phyloP scores from a whole-genome alignment of 2,888 invertebrate genomes.

The Dusona sp. region DNA sequence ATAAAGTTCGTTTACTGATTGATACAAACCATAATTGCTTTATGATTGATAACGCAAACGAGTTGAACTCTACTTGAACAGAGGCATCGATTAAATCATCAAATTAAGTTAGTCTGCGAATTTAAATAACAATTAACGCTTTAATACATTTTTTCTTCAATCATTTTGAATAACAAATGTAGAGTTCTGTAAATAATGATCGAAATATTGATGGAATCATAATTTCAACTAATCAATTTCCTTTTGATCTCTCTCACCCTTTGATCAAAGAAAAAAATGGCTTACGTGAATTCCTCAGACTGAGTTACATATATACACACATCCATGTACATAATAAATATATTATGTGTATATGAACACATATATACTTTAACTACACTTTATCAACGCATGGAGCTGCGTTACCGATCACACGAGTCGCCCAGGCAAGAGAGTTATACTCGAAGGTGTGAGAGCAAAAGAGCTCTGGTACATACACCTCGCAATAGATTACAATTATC shows the following conservation, averaged over 20 bases:
- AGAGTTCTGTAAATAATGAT: background rate
- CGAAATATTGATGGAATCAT: constrained; percentile 4
- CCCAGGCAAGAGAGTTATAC: constrained; percentile 25
- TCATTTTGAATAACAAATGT: background rate
- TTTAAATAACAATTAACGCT: background rate
- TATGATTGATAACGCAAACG: background rate
- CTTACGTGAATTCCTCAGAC: constrained; percentile 38
- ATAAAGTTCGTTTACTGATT: constrained; percentile 41
- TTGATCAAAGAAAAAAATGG: constrained; percentile 20
- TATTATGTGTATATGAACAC: constrained; percentile 57
- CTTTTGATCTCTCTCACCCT: constrained; percentile 9
- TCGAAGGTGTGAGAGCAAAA: constrained; percentile 42
- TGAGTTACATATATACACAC: constrained; percentile 15
- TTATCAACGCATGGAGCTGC: constrained; percentile 76
- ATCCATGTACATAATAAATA: constrained; percentile 36
- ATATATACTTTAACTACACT: constrained; percentile 68
- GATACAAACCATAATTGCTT: constrained; percentile 55
- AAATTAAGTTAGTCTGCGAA: background rate
- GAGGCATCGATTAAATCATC: background rate
- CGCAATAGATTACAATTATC: constrained; percentile 83
- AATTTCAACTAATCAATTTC: constrained; percentile 53
- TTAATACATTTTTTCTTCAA: background rate
- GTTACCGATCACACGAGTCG: constrained; percentile 55
- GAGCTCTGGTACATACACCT: constrained; percentile 71
- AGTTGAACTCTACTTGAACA: background rate